Evolutionary conservation across 2,113 vertebrate species (phyloP).

Genomic region (Ascaphus truei): DNA sequence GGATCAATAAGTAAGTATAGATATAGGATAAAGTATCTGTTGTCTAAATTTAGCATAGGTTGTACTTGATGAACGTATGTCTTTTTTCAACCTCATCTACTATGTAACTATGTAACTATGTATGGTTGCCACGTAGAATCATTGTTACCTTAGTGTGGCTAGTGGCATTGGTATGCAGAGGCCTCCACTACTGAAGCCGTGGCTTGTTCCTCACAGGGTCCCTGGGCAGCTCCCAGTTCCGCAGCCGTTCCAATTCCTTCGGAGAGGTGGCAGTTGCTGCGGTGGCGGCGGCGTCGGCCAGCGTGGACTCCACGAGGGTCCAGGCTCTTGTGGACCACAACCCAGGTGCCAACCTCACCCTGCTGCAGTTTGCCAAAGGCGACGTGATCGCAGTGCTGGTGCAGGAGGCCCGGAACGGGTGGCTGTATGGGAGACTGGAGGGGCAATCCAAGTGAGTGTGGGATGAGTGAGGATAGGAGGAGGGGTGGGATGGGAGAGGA

Average conservation of each 20-base stretch:
- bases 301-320: slow-evolving; percentile 47
- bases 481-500: no score
- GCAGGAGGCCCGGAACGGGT: slow-evolving; percentile 77
- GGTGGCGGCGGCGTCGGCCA: slow-evolving; percentile 35
- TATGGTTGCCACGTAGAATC: no score
- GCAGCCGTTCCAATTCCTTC: slow-evolving; percentile 77
- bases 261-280: slow-evolving; percentile 67
- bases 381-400: slow-evolving; percentile 69
- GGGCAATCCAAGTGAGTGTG: slow-evolving; percentile 67
- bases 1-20: no score
- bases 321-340: slow-evolving; percentile 79
- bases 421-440: slow-evolving; percentile 82
- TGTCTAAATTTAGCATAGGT: no score
- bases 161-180: no score
- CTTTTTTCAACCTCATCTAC: no score
- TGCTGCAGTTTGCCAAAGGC: slow-evolving; percentile 73
- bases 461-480: not conserved
- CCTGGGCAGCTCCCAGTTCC: slow-evolving; percentile 38
- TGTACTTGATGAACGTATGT: no score
- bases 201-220: slow-evolving; percentile 34
- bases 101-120: no score
- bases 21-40: no score
- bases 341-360: slow-evolving; percentile 62
- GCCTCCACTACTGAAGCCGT: no score
- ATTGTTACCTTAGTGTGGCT: no score